These are phyloP conservation scores for Anadara kagoshimensis DNA, from an alignment of 1,140 invertebrate genomes.

Conservation along the genomic window DNA sequence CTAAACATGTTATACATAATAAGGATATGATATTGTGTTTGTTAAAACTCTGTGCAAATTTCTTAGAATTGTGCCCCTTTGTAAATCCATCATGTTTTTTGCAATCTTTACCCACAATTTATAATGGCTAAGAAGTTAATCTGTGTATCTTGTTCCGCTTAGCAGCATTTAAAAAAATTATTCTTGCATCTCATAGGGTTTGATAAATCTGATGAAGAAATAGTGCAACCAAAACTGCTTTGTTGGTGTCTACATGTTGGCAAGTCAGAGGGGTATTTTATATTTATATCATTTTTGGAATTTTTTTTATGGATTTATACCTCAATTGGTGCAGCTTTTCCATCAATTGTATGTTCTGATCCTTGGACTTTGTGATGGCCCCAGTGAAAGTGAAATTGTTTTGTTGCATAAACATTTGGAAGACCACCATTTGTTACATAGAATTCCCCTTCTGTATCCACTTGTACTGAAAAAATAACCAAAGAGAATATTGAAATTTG, in stretches of 20 bases:
- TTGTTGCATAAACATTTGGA: conserved; percentile 58
- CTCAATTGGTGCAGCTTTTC: conserved; percentile 61
- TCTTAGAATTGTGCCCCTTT: neutral
- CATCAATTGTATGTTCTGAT: conserved; percentile 68
- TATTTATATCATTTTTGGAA: too few relatives aligned
- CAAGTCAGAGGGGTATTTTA: too few relatives aligned
- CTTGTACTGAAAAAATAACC: conserved; percentile 54
- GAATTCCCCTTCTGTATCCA: conserved; percentile 58
- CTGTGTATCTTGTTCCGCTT: too few relatives aligned
- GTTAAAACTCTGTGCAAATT: neutral
- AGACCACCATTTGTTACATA: conserved; percentile 64
- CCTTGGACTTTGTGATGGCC: conserved; percentile 61
- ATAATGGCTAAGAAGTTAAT: too few relatives aligned
- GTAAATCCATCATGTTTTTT: neutral
- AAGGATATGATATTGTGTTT: neutral
- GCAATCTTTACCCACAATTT: neutral
- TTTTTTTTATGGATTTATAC: too few relatives aligned
- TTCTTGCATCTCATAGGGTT: too few relatives aligned
- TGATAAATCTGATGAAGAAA: too few relatives aligned
- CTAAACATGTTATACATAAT: too few relatives aligned
- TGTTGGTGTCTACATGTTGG: too few relatives aligned
- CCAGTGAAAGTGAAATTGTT: conserved; percentile 73
- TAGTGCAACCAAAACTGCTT: too few relatives aligned
- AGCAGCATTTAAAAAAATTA: too few relatives aligned
- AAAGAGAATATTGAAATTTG: neutral